Percentiles rank a stretch among this genome's conserved stretches.
phyloP scores from a whole-genome alignment of 1,140 invertebrate genomes.

The Bombus fervidus region DNA sequence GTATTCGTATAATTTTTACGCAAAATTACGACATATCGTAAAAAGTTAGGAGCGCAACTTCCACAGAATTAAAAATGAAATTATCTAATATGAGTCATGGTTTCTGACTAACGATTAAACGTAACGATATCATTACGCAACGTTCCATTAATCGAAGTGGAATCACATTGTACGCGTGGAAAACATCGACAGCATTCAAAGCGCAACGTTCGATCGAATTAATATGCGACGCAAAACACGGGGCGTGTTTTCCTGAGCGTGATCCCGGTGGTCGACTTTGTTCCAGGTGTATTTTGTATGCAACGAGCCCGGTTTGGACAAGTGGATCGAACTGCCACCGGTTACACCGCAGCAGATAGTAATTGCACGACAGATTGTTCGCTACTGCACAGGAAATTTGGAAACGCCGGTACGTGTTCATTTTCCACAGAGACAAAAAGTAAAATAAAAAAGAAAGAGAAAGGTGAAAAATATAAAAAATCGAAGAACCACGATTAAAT shows the following conservation, averaged over 20 bases:
- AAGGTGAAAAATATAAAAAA: background rate
- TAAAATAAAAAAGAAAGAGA: background rate
- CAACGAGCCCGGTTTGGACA: conserved; percentile 84
- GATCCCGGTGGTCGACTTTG: conserved; percentile 29
- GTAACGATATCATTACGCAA: background rate
- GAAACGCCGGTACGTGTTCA: conserved; percentile 82
- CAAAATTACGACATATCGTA: background rate
- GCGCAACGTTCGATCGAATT: conserved; percentile 2
- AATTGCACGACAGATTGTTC: conserved; percentile 85
- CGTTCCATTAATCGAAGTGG: background rate
- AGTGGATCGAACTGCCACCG: conserved; percentile 88
- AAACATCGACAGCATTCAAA: background rate
- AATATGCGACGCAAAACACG: conserved; percentile 46
- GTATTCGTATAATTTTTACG: too few species aligned
- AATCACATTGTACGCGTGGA: background rate
- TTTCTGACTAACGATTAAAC: background rate
- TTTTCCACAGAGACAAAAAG: background rate
- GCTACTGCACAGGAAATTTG: conserved; percentile 88
- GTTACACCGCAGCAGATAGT: conserved; percentile 88
- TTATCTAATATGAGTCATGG: background rate
- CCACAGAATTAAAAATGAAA: background rate
- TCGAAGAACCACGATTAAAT: background rate
- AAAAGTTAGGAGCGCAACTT: background rate
- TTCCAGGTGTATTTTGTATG: conserved; percentile 88
- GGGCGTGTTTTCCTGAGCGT: conserved; percentile 20